phyloP scores from a whole-genome alignment of 2,888 invertebrate genomes.

The Anaspis maculata region DNA sequence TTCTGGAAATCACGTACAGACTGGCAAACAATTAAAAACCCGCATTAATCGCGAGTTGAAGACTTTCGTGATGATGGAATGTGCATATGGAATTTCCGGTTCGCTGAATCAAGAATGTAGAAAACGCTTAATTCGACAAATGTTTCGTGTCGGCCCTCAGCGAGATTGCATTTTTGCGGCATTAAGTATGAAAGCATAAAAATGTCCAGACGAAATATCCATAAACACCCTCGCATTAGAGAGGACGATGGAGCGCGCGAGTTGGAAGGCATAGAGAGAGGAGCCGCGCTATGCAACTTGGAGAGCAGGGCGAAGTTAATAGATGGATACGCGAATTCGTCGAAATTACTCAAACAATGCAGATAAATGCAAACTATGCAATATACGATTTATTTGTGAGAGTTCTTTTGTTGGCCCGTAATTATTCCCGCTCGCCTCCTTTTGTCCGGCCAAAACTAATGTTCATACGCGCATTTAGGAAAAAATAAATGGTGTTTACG shows the following conservation, averaged over 20 bases:
- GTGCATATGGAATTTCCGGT: constrained; percentile 39
- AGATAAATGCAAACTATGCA: constrained; percentile 19
- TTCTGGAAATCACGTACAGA: constrained; percentile 20
- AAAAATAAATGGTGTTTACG: constrained; percentile 23
- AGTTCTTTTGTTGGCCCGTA: constrained; percentile 20
- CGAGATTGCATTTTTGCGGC: constrained; percentile 35
- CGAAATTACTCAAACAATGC: constrained; percentile 21
- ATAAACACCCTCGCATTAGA: too few relatives aligned
- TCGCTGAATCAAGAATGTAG: constrained; percentile 38
- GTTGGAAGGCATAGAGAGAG: too few relatives aligned
- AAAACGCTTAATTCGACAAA: constrained; percentile 37
- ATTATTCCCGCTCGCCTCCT: constrained; percentile 18
- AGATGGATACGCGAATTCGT: constrained; percentile 3
- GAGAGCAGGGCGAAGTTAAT: too few relatives aligned
- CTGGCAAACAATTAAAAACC: constrained; percentile 28
- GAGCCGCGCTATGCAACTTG: too few relatives aligned
- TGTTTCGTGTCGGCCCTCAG: constrained; percentile 29
- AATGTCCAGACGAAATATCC: constrained; percentile 5
- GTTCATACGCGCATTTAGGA: constrained; percentile 19
- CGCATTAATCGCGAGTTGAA: constrained; percentile 34
- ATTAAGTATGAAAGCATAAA: constrained; percentile 21
- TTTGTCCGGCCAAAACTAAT: constrained; percentile 21
- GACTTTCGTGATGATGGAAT: constrained; percentile 37
- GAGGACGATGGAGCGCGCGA: too few relatives aligned
- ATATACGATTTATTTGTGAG: constrained; percentile 20